These are phyloP conservation scores for Leptinotarsa tumamoca DNA, from an alignment of 2,888 invertebrate genomes.

Conservation along the genomic window DNA sequence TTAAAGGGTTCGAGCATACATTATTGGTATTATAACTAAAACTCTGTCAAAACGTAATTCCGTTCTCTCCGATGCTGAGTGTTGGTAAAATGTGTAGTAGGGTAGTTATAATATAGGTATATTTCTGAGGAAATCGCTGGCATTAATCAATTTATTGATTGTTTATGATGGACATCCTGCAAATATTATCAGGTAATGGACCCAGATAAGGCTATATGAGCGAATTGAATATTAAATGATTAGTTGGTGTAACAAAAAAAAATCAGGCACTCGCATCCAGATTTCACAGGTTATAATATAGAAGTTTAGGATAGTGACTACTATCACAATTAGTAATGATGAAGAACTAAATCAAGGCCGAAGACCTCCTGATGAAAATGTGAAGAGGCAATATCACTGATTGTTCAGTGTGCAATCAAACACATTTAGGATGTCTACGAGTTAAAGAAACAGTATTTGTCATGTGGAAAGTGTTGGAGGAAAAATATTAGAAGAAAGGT, in stretches of 20 bases:
- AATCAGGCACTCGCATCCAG: neutral
- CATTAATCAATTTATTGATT: too few species aligned
- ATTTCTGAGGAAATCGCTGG: too few species aligned
- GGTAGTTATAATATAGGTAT: too few species aligned
- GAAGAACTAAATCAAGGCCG: too few species aligned
- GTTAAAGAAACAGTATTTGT: conserved; percentile 32
- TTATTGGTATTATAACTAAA: too few species aligned
- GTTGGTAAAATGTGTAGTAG: too few species aligned
- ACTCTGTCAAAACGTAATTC: too few species aligned
- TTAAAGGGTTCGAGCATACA: conserved; percentile 20
- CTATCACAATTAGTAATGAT: conserved; percentile 22
- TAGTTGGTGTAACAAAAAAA: too few species aligned
- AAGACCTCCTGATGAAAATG: too few species aligned
- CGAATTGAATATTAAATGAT: neutral
- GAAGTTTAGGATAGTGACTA: conserved; percentile 23
- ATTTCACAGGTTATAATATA: neutral
- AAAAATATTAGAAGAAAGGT: conserved; percentile 37
- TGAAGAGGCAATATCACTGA: neutral
- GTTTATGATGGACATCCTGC: too few species aligned
- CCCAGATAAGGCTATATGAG: neutral
- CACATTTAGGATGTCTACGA: conserved; percentile 34
- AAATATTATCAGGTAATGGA: neutral
- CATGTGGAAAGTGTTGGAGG: conserved; percentile 37
- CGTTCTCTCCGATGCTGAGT: too few species aligned
- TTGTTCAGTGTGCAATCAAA: conserved; percentile 28